Conservation (phyloP, 1,140 invertebrate species). For the Gonioctena quinquepunctata region DNA sequence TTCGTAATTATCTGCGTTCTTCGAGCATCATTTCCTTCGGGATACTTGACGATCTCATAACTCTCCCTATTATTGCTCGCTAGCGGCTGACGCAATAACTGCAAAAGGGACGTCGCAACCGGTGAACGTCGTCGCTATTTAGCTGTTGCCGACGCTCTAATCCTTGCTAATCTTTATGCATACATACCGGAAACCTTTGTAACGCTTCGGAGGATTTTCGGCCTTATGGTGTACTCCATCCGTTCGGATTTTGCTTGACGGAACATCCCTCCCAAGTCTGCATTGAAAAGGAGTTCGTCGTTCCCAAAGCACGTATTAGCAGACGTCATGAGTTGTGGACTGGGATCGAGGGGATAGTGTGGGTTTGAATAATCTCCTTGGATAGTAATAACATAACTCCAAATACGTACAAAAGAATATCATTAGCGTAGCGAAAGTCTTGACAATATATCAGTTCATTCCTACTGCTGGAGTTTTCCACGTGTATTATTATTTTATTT, state of each 20-base stretch:
- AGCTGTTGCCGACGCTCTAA: not conserved
- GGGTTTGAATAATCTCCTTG: no score
- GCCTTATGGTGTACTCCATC: not conserved
- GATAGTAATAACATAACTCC: no score
- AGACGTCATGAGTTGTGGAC: not conserved
- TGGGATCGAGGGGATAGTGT: not conserved
- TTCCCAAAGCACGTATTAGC: not conserved
- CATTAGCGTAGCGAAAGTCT: no score
- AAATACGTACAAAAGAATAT: no score
- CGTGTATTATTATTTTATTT: no score
- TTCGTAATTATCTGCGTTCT: no score
- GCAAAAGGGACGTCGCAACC: not conserved
- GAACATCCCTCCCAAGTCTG: not conserved
- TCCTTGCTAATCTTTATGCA: not conserved
- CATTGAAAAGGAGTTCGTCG: not conserved
- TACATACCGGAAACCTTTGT: not conserved
- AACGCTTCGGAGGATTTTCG: not conserved
- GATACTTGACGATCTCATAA: not conserved
- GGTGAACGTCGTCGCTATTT: not conserved
- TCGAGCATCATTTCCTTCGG: not conserved
- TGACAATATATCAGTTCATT: no score
- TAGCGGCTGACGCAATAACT: not conserved
- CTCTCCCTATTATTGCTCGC: not conserved
- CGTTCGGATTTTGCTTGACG: not conserved
- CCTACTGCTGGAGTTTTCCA: no score